phyloP scores from a whole-genome alignment of 2,797 vertebrate species.

The Halcyon chelicuti region DNA sequence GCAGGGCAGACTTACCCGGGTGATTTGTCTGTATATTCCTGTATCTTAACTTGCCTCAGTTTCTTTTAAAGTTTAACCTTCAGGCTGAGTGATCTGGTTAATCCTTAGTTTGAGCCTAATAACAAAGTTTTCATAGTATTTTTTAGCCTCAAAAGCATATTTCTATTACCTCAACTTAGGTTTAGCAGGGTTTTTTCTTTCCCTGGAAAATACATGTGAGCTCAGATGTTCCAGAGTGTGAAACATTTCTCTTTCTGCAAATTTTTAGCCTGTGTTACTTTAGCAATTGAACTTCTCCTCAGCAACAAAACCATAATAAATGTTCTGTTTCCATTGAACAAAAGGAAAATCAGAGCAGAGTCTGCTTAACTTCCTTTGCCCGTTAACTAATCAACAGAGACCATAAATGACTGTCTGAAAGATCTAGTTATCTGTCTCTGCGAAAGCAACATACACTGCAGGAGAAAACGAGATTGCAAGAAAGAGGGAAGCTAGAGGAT shows the following conservation, averaged over 20 bases:
- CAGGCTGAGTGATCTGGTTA: background rate
- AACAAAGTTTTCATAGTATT: background rate
- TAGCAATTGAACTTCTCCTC: slow-evolving; percentile 14
- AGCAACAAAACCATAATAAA: slow-evolving; percentile 28
- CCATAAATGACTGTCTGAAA: slow-evolving; percentile 32
- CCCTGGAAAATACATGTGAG: background rate
- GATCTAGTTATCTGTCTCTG: slow-evolving; percentile 42
- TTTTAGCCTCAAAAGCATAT: background rate
- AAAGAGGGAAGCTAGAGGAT: slow-evolving; percentile 2
- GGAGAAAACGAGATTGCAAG: slow-evolving; percentile 50
- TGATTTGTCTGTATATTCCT: background rate
- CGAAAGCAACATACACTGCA: background rate
- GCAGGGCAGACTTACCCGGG: background rate
- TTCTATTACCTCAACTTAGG: background rate
- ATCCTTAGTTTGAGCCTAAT: background rate
- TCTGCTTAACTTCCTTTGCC: slow-evolving; percentile 56
- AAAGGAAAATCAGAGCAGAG: slow-evolving; percentile 39
- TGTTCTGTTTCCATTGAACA: background rate
- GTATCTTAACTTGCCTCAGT: background rate
- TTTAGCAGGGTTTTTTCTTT: background rate
- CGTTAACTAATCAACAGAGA: slow-evolving; percentile 30
- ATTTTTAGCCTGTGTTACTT: background rate
- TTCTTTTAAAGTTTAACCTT: background rate
- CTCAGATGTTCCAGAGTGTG: background rate
- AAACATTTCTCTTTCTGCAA: background rate